Conservation (phyloP, 2,113 vertebrate species). For the Burhinus bistriatus region DNA sequence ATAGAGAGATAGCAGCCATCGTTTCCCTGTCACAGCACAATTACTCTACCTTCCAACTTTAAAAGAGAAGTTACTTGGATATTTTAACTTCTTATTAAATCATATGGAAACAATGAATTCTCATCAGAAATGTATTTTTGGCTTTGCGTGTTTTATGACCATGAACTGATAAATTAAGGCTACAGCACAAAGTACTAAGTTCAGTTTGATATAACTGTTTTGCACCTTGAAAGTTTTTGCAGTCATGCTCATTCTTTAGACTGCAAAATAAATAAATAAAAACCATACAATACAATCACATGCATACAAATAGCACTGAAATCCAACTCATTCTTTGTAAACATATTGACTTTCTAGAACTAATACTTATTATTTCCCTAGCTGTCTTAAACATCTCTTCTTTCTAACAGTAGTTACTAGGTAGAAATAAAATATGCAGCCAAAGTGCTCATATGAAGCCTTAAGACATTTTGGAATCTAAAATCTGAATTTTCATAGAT, state of each 20-base stretch:
- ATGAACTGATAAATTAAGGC: background rate
- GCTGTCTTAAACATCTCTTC: background rate
- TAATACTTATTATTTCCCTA: background rate
- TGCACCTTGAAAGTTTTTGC: background rate
- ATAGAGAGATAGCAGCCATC: conserved; percentile 66
- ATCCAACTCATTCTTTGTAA: background rate
- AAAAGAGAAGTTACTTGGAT: conserved; percentile 23
- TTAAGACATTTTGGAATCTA: conserved; percentile 44
- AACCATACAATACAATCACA: background rate
- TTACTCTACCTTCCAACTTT: conserved; percentile 40
- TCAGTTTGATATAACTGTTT: background rate
- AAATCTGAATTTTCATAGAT: conserved; percentile 9
- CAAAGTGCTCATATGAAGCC: background rate
- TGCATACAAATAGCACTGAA: background rate
- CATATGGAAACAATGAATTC: background rate
- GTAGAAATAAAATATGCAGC: background rate
- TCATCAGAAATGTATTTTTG: background rate
- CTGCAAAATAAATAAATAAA: background rate
- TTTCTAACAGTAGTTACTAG: background rate
- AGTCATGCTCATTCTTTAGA: background rate
- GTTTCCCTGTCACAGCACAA: conserved; percentile 52
- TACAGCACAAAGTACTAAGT: background rate
- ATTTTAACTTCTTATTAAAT: conserved; percentile 32
- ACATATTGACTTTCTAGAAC: background rate
- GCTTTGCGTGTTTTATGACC: background rate